Percentiles rank a stretch among this genome's conserved stretches.
Conservation (phyloP, 2,888 invertebrate genomes). For the Quadroppia sp. region DNA sequence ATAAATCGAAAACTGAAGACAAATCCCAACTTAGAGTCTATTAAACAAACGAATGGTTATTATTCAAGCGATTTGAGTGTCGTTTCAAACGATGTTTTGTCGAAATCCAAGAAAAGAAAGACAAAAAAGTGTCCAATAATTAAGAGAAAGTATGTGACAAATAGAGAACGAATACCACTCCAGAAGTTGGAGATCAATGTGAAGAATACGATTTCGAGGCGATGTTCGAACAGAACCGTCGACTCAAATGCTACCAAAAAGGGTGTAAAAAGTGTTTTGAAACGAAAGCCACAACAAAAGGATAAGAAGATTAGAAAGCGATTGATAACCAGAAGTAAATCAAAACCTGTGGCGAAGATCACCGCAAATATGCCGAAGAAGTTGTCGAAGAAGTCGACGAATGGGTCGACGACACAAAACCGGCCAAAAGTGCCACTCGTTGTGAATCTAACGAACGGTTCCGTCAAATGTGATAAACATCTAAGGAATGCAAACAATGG, state of each 20-base stretch:
- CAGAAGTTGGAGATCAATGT: constrained; percentile 14
- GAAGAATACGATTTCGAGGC: neutral
- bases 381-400: neutral
- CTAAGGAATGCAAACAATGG: neutral
- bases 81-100: neutral
- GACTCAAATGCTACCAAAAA: neutral
- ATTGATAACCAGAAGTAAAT: constrained; percentile 1
- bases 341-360: neutral
- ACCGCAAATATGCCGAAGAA: neutral
- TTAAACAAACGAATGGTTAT: neutral
- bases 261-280: neutral
- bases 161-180: constrained; percentile 13
- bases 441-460: neutral
- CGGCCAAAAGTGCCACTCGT: neutral
- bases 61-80: neutral
- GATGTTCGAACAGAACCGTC: neutral
- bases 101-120: neutral
- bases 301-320: neutral
- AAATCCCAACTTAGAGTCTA: neutral
- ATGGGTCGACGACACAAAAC: neutral
- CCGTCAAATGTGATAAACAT: constrained; percentile 19
- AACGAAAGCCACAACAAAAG: neutral
- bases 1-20: neutral
- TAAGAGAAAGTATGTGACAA: neutral
- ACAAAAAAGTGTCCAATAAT: neutral